Conservation (phyloP, 1,140 invertebrate species). For the Oncopodura yosiiana region DNA sequence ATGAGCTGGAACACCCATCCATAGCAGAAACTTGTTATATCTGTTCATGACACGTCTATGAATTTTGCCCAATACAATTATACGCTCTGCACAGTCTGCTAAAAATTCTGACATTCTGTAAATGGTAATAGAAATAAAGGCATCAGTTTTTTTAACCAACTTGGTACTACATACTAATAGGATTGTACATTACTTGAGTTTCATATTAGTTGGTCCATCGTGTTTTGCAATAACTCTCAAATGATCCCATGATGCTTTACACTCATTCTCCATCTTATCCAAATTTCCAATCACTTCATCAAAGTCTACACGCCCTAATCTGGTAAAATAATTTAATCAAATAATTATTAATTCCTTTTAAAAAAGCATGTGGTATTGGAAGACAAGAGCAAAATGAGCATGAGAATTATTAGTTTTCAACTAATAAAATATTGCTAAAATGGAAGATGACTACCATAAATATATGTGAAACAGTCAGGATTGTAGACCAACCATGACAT, state of each 20-base stretch:
- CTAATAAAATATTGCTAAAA: too few relatives aligned
- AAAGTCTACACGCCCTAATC: conserved; percentile 89
- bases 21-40: conserved; percentile 88
- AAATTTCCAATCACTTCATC: conserved; percentile 79
- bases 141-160: conserved; percentile 6
- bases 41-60: conserved; percentile 84
- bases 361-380: too few relatives aligned
- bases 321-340: conserved; percentile 76
- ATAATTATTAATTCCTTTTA: conserved; percentile 56
- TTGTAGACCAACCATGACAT: too few relatives aligned
- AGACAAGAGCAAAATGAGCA: too few relatives aligned
- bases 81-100: conserved; percentile 90
- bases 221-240: conserved; percentile 92
- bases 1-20: conserved; percentile 74
- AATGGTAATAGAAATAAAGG: conserved; percentile 33
- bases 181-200: conserved; percentile 57
- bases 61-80: conserved; percentile 84
- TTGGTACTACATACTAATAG: neutral
- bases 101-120: conserved; percentile 85
- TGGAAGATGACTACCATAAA: too few relatives aligned
- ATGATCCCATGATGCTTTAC: conserved; percentile 95
- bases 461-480: too few relatives aligned
- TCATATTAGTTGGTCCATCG: conserved; percentile 73
- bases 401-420: too few relatives aligned
- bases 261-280: conserved; percentile 80